Base-by-base conservation (phyloP, 2,797 vertebrate genomes). In the Simalia tracyae region DNA sequence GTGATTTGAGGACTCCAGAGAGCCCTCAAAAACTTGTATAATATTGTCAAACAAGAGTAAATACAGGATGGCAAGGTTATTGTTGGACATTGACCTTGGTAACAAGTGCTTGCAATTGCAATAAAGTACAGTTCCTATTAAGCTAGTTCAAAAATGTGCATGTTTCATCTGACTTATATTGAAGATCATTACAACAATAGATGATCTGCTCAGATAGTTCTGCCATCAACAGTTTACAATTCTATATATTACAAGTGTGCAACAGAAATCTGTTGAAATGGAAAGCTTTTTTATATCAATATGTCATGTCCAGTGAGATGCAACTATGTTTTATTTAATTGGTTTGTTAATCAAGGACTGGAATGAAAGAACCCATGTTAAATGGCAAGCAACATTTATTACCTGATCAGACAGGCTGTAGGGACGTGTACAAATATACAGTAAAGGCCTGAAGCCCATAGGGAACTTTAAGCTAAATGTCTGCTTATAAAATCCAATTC, bases 401-500 rank as follows among this genome's bases (percentile, higher is more conserved):
- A 87, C 57, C 15, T 31, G 59, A 54, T n/a, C 5, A 90, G 89
- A 76, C 59, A 89, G 84, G 84, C 31, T 72, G 11, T 89, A 92
- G 22, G 59, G 28, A 66, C 60, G n/a, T 31, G 59, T 42, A 72
- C 5, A 81, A 56, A 17, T 26, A 14, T 28, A 31, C 8, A 56
- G 0, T 24, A 36, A 36, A 24, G 90, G 89, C 50, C 92, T 89
- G 72, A 31, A 89, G 4, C 4, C 92, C 84, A 17, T 26, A 92
- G 91, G 85, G 93, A 95, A 61, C 0, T 14, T 10, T 36, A 46
- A 86, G 36, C 8, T 46, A 92, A 36, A 91, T 86, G 36, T 10
- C 90, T 91, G 76, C 2, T 17, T 90, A 36, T 89, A 87, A 46
- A 95, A 94, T 94, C 24, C 31, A 91, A 7, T 72, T 94, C 87